Base-by-base conservation (phyloP, 2,888 invertebrate species). In the Epinotia demarniana region DNA sequence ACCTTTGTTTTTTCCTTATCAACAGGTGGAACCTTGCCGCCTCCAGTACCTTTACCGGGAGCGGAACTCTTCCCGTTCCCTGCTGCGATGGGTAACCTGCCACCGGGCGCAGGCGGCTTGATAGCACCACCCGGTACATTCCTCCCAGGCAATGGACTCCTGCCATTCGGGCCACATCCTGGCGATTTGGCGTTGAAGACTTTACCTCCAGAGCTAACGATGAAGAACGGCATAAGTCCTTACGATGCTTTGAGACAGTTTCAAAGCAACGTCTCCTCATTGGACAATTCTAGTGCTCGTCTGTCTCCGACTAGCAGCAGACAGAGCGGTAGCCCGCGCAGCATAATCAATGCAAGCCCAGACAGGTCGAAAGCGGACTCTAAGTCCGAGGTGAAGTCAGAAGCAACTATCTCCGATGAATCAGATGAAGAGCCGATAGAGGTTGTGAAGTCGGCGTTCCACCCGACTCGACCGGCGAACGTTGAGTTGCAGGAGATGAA, bases 391-490 rank as follows among this genome's bases (percentile, higher is more conserved):
- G 95, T 95, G 19, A 96, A 95, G 84, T 96, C 96, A 13, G 95
- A 95, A 55, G 95, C 95, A 39, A 95, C 95, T 0, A 94, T 94
- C 77, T 95, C 95, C 5, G 96, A 95, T 76, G 95, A 95, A 78
- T 96, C 96, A 0, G 96, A 96, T 64, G 96, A 96, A 76, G 96
- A 96, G 83, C 96, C 96, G 74, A 96, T 96, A 81, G 97, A 96
- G 83, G 97, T 97, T 33, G 97, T 97, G 0, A 96, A 96, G 82
- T 97, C 97, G 0, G 97, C 97, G 2, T 97, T 96, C 88, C 96
- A 96, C 67, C 96, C 96, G 27, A 96, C 96, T 71, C 92, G 95
- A 78, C 95, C 95, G 0, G 95, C 95, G 77, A 95, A 94, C 80
- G 90, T 95, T 3, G 91, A 95, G 79, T 84, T 95, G 46, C 95